phyloP scores from a whole-genome alignment of 2,888 invertebrate species.

The Galerucella pusilla region DNA sequence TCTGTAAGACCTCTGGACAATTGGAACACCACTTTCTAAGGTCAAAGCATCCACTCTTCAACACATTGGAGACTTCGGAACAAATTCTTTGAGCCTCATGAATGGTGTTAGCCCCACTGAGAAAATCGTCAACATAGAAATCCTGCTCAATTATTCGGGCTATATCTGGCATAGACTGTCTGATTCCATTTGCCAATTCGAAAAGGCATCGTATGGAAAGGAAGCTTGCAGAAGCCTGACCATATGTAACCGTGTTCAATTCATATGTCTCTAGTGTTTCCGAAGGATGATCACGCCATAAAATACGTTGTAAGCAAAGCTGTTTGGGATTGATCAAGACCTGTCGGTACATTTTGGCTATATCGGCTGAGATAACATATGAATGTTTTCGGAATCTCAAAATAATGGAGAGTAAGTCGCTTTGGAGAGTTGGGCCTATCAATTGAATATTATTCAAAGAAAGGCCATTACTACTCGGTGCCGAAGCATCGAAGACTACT shows the following conservation, averaged over 20 bases:
- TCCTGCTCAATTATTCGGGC: not conserved
- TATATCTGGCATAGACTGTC: not conserved
- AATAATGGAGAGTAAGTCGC: slow-evolving; percentile 37
- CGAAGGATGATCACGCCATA: no score
- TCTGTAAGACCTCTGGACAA: no score
- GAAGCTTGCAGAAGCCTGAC: not conserved
- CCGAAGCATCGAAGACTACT: no score
- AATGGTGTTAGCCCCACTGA: no score
- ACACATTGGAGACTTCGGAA: no score
- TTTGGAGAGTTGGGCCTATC: slow-evolving; percentile 9
- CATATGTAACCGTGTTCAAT: not conserved
- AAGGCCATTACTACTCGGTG: no score
- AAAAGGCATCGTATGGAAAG: not conserved
- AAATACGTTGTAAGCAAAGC: not conserved
- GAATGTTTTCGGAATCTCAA: slow-evolving; percentile 37
- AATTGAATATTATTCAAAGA: no score
- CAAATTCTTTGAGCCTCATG: no score
- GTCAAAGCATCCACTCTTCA: no score
- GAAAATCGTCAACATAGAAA: no score
- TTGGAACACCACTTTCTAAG: no score
- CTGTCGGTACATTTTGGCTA: slow-evolving; percentile 35
- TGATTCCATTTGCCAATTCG: not conserved
- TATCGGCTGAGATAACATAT: slow-evolving; percentile 37
- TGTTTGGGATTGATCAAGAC: slow-evolving; percentile 33
- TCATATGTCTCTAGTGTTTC: no score